Base-by-base conservation (phyloP, 2,888 invertebrate genomes). In the Brachypterus glaber region DNA sequence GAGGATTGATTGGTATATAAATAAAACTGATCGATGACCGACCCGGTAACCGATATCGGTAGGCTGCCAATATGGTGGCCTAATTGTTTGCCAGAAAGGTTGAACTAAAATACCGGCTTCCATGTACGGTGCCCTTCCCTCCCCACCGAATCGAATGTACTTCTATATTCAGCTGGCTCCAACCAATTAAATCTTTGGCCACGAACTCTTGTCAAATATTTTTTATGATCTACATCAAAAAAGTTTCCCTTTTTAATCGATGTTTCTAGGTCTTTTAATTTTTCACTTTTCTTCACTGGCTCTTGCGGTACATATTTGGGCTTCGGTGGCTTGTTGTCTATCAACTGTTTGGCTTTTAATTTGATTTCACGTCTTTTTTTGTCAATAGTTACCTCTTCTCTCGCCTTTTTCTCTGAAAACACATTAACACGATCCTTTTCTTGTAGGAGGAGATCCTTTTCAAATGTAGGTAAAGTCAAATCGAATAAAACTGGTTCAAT, bases 111-210 rank as follows among this genome's bases (percentile, higher is more conserved):
- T 47, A 63, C 62, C 33, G 62, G 55, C 51, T 55, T 63, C 65
- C 65, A 65, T 48, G 63, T 44, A 47, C 57, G 61, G 53, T 62
- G 63, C 39, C 63, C 59, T 49, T 52, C 57, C 32, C 63, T 60
- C 57, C 65, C 65, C 59, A 65, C 64, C 57, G 64, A 49, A 42
- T 60, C 59, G 43, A 64, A 63, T 37, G 60, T 59, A 49, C 55
- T 55, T 48, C 62, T 51, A 47, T 59, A 63, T 39, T 59, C 57
- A 48, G 55, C 55, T 4, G 55, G 49, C 38, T 62, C 59, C 38
- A 51, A 26, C 63, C 63, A 63, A 52, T 59, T 52, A 41, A 54
- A 49, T 17, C 44, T 42, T 44, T 41, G 37, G 43, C 37, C 32
- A 17, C 48, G 42, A 11, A 55, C 52, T 38, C 59, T 59, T 24